Conservation (phyloP, 2,113 vertebrate species). For the Cephalopterus ornatus region DNA sequence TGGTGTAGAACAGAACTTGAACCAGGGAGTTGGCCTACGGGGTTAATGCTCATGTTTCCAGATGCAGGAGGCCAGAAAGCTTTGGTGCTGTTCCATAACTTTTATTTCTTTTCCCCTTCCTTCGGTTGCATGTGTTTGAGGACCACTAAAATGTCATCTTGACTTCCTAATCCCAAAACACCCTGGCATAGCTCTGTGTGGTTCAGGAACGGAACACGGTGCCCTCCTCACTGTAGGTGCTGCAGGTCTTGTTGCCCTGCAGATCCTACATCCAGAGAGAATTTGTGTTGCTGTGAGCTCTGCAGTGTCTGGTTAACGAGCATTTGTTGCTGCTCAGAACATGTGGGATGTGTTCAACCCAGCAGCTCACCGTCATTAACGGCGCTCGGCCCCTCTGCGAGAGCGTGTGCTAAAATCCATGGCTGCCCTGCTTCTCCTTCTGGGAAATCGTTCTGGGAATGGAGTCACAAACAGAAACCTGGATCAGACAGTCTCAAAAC, state of each 20-base stretch:
- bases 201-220: not conserved
- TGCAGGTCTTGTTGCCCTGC: not conserved
- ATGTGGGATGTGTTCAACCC: not conserved
- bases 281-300: not conserved
- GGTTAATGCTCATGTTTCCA: not conserved
- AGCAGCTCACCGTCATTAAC: accelerated
- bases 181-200: not conserved
- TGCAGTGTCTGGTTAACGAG: accelerated
- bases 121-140: not conserved
- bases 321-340: not conserved
- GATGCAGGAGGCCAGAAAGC: not conserved
- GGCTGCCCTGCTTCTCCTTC: not conserved
- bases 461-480: not conserved
- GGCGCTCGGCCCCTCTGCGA: not conserved
- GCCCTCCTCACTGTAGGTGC: not conserved
- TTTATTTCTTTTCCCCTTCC: not conserved
- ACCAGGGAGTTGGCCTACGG: not conserved
- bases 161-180: not conserved
- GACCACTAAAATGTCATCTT: not conserved
- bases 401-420: not conserved
- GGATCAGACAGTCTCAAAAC: not conserved
- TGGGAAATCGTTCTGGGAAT: not conserved
- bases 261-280: not conserved
- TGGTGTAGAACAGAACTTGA: not conserved
- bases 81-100: not conserved